Evolutionary conservation across 2,797 vertebrate genomes (phyloP), one percentile per base, ranked within the genome.

Genomic region (Limosa lapponica): DNA sequence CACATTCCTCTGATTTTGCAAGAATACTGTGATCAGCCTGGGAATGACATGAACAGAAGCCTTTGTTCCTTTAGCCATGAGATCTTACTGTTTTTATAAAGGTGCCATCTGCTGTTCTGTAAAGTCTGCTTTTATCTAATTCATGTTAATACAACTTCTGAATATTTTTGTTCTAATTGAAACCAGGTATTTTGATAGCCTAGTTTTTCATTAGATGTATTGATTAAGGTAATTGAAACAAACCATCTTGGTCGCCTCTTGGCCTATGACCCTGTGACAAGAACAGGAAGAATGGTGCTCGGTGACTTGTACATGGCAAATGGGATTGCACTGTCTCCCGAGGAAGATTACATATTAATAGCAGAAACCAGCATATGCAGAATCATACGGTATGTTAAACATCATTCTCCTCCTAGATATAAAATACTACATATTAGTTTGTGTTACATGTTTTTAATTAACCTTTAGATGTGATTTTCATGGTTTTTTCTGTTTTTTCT

Each of bases 281-380:
- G 96, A 62, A 73, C 51, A 2, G 97, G 97, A 69, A 77, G 10
- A 36, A 98, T 90, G 0, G 93, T 98, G 73, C 94, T 98, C 82
- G 94, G 98, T 49, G 96, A 96, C 19, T 97, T 98, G 66, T 98
- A 98, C 93, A 98, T 98, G 98, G 98, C 98, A 88, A 98, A 98
- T 16, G 97, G 98, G 62, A 92, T 98, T 51, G 98, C 82, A 4
- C 95, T 98, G 71, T 98, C 98, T 4, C 97, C 98, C 2, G 88
- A 96, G 8, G 98, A 98, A 27, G 46, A 93, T 80, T 98, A 98
- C 94, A 92, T 98, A 87, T 59, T 98, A 83, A 94, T 98, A 93
- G 98, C 98, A 1, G 98, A 98, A 96, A 98, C 98, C 39, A 98
- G 98, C 93, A 93, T 98, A 7, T 98, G 96, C 34, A 97, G 98